Evolutionary conservation across 2,113 vertebrate species (phyloP).

Genomic region (Limnothrissa miodon): DNA sequence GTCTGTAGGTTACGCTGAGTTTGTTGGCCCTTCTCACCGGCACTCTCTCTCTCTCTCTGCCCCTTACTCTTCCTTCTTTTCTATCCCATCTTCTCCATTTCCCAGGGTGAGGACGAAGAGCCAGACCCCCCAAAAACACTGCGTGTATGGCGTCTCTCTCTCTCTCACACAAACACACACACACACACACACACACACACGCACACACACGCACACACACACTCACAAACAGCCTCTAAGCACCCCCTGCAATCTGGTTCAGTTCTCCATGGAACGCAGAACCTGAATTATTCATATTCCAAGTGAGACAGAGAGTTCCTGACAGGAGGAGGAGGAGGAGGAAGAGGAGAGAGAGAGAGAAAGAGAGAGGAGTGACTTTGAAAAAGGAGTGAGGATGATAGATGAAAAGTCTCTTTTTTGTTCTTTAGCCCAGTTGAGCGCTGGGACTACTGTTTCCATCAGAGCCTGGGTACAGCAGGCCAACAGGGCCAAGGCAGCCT

Average conservation of each 20-base stretch:
- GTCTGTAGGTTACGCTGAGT: background rate
- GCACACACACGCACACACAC: background rate
- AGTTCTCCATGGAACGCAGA: background rate
- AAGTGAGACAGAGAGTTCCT: slow-evolving; percentile 12
- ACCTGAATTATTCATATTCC: slow-evolving; percentile 12
- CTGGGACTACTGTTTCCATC: background rate
- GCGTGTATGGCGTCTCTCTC: background rate
- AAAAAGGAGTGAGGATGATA: background rate
- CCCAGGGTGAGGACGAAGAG: background rate
- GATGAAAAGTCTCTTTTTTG: background rate
- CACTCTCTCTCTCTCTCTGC: background rate
- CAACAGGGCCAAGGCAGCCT: background rate
- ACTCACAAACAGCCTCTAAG: background rate
- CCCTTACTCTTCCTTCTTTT: background rate
- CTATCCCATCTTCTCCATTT: background rate
- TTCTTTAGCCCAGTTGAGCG: background rate
- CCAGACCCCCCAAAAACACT: background rate
- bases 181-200: background rate
- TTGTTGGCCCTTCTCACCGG: background rate
- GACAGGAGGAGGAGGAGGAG: background rate
- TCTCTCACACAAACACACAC: background rate
- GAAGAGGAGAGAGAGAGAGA: background rate
- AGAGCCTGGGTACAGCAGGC: background rate
- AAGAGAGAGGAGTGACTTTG: slow-evolving; percentile 11
- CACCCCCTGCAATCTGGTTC: slow-evolving; percentile 15